Evolutionary conservation across 2,888 invertebrate species (phyloP), one percentile per base, ranked within the genome.

Genomic region (Drosophila emarginata): DNA sequence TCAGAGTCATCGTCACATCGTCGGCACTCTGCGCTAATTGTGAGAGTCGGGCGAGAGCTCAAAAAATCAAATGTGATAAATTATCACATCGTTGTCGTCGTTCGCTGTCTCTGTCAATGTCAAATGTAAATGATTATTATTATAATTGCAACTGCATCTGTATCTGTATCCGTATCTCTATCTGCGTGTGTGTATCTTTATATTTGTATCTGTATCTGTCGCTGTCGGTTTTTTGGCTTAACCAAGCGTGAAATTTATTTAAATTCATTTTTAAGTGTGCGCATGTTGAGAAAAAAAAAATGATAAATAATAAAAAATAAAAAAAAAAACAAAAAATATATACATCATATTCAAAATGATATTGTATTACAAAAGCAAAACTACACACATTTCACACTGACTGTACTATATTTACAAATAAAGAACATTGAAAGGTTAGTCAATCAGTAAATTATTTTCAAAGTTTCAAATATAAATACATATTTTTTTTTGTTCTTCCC

Each of bases 241-340:
- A 85, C 83, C 85, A 87, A 76, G 88, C 88, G 89, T 88, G 78
- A 88, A 88, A 88, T 88, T 84, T 88, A 89, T 89, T 88, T 85
- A 88, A 88, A 88, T 88, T 81, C 81, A 83, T 76, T 87, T 88
- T 88, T 88, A 87, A 84, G 85, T 87, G 85, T 79, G 85, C 77
- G 67, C 82, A 82, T 85, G 82, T 77, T 80, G 71, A 75, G 72
- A 71, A 72, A 66, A 73, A 67, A 78, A 76, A 64, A 26, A 28
- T 32, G 9, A 32, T 9, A 32, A 32, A 32, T 32, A 66, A 73
- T n/a, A 67, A 78, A 72, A 64, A 23, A 15, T 40, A 11, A 58
- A 26, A 28, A 45, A 15, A 58, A 45, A 58, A 45, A 15, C 45
- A 45, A 58, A 28, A 26, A 14, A 39, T 26, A 59, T 2, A 26